Conservation (phyloP, 2,113 vertebrate species). For the Zosterops hypoxanthus region DNA sequence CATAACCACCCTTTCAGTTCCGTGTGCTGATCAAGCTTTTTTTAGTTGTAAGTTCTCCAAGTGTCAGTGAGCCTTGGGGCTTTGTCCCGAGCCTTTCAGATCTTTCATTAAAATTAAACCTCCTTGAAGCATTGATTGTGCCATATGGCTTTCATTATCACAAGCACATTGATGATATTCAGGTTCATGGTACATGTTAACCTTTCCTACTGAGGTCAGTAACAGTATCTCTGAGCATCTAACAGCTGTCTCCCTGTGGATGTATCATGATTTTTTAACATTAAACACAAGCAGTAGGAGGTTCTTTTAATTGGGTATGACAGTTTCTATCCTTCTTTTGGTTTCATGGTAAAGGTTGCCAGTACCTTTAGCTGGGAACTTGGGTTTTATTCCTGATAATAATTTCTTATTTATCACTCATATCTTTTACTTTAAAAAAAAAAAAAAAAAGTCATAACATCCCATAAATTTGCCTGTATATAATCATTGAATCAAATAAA, state of each 20-base stretch:
- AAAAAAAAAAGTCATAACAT: not conserved
- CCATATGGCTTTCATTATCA: slow-evolving; percentile 67
- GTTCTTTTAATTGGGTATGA: slow-evolving; percentile 42
- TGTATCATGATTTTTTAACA: slow-evolving; percentile 62
- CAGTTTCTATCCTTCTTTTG: slow-evolving; percentile 5
- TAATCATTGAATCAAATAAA: slow-evolving; percentile 15
- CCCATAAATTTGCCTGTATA: slow-evolving; percentile 59
- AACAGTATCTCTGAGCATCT: slow-evolving; percentile 61
- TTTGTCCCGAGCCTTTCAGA: slow-evolving; percentile 4
- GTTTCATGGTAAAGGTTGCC: not conserved
- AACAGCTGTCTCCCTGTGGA: slow-evolving; percentile 45
- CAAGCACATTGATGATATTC: slow-evolving; percentile 36
- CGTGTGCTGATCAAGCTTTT: not conserved
- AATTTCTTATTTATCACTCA: slow-evolving; percentile 7
- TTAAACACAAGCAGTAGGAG: slow-evolving; percentile 43
- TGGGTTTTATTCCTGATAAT: slow-evolving; percentile 19
- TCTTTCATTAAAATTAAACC: slow-evolving; percentile 53
- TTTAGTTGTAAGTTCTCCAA: not conserved
- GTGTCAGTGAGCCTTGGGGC: not conserved
- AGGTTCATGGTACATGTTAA: slow-evolving; percentile 55
- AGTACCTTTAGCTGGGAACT: not conserved
- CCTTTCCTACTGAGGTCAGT: slow-evolving; percentile 68
- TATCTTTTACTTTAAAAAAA: slow-evolving; percentile 45
- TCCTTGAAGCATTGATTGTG: slow-evolving; percentile 58
- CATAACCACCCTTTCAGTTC: not conserved